Base-by-base conservation (phyloP, 1,140 invertebrate genomes). In the Magallana gigas region DNA sequence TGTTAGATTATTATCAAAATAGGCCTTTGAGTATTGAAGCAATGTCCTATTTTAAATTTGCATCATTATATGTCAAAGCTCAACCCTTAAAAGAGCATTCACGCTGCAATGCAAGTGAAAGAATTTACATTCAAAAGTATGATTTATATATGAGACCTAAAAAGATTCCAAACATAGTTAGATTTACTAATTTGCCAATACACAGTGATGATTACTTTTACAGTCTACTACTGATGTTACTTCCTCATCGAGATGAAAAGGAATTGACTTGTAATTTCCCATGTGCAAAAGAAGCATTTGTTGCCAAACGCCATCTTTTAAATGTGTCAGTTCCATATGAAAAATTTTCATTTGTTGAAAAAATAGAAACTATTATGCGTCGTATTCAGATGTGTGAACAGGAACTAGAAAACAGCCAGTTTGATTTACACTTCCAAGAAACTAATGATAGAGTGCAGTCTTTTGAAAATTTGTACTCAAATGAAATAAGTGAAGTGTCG, bases 151-250 rank as follows among this genome's bases (percentile, higher is more conserved):
- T 89, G 81, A 83, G 57, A 83, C 89, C 83, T 88, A 64, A 36
- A 3, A 85, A 29, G 80, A 84, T 36, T 36, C 60, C 68, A 82
- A 56, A 14, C 68, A 84, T 90, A 18, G 76, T 91, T 8, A 84
- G 86, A 58, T 87, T 83, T 62, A 85, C 89, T 12, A 88, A 84
- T 29, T 88, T 89, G 84, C 59, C 89, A n/a, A 18, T 85, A 60
- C 76, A 60, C 60, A 82, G 81, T n/a, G 89, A 91, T 16, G 89
- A 91, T 81, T 88, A 90, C 82, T 91, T 83, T 87, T 91, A 90
- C 86, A 82, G 80, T 29, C 76, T 91, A 23, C n/a, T 91, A 12
- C n/a, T 91, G 18, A 62, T 90, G 7, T 76, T 90, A 29, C 88
- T 76, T 9, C 90, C 90, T 11, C 87, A 90, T 84, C 57, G 80